Base-by-base conservation (phyloP, 2,888 invertebrate genomes). In the Perizoma flavofasciatum region DNA sequence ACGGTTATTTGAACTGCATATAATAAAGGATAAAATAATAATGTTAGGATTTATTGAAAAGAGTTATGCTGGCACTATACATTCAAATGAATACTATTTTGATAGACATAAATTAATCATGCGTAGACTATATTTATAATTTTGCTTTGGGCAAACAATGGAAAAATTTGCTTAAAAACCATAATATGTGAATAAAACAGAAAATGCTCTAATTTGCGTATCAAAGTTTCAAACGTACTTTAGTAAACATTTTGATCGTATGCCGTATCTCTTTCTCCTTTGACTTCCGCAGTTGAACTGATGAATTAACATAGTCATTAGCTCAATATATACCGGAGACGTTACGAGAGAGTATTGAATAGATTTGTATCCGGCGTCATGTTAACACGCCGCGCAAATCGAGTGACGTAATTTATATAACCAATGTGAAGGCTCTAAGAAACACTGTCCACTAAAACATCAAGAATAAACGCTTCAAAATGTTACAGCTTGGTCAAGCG, bases 271-370 rank as follows among this genome's bases (percentile, higher is more conserved):
- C 85, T 83, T 85, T 86, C 89, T 88, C 70, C 83, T 82, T 72
- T 77, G 88, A 87, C 88, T 90, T 90, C 88, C 88, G 86, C 74
- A 73, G 85, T 86, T 81, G 82, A 86, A 92, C 90, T 92, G 91
- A 82, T 89, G 88, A 85, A 88, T 89, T 87, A 86, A 84, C 87
- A 88, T 86, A 86, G 83, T 83, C 82, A 86, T 89, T 85, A 88
- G 85, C 88, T 85, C 88, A 89, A 90, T 92, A 91, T 92, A 92
- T 92, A 92, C 86, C 77, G 84, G 87, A 89, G 89, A 90, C 86
- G 91, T 89, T 88, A 89, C 89, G 89, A 85, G 90, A 89, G 87
- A 86, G 88, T 88, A 88, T 83, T 87, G 89, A 86, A 85, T 87
- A 87, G 83, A 86, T 88, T 88, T 85, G 81, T 78, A 80, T 80